Percentiles rank a stretch among this genome's conserved stretches.
Evolutionary conservation across 2,888 invertebrate species (phyloP).

Genomic region (Cataglyphis rosenhaueri): DNA sequence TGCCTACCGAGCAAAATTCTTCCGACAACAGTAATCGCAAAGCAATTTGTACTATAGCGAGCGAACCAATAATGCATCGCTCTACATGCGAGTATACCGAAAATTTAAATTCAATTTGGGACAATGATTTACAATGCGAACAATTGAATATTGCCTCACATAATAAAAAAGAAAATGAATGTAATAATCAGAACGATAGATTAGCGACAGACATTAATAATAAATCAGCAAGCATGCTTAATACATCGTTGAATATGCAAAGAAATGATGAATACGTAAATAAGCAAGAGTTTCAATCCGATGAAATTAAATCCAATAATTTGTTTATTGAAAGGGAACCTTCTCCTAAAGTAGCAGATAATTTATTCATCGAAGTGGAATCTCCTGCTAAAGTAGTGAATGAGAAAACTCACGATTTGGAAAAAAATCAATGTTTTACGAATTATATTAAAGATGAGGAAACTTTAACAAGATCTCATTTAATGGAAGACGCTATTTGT

Average conservation of each 20-base stretch:
- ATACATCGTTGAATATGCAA: neutral
- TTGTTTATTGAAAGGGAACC: neutral
- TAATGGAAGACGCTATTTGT: neutral
- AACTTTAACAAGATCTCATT: neutral
- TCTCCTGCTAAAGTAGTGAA: neutral
- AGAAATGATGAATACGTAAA: neutral
- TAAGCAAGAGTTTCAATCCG: neutral
- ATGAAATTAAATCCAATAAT: neutral
- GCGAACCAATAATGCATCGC: slow-evolving; percentile 5
- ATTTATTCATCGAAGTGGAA: neutral
- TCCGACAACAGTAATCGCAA: neutral
- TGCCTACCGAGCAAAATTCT: neutral
- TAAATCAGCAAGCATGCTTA: neutral
- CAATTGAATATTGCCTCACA: neutral
- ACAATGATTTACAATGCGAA: neutral
- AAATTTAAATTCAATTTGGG: neutral
- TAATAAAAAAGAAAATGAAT: neutral
- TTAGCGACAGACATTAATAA: neutral
- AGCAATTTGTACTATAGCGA: neutral
- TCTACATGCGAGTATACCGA: neutral
- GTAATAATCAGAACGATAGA: neutral
- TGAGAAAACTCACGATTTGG: neutral
- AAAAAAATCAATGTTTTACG: neutral
- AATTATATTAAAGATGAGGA: neutral
- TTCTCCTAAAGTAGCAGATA: neutral